Evolutionary conservation across 2,888 invertebrate genomes (phyloP), one percentile per base, ranked within the genome.

Genomic region (Pemphredon lugubris): DNA sequence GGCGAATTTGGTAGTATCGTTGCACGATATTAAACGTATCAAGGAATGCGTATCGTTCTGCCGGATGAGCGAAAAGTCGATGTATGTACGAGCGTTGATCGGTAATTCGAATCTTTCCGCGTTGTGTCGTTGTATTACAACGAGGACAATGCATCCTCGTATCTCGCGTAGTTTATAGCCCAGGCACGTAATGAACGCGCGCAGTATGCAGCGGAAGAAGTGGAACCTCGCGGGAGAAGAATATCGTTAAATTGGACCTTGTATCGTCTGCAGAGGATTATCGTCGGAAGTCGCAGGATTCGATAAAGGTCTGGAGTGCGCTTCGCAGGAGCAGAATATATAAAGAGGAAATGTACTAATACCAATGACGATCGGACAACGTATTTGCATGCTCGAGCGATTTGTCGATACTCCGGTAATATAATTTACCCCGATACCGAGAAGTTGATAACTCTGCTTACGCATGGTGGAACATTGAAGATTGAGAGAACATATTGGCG

Each of bases 101-200:
- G 69, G 78, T 78, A 67, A 74, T 68, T 59, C 53, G 9, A 44
- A 47, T 45, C 74, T 37, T 16, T 44, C 23, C 23, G 57, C 20
- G 54, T 60, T 34, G 51, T 60, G 45, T 54, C 40, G 67, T 18
- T 4, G 50, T 45, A 54, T 61, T 55, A 69, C 51, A 30, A 69
- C 48, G 42, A 61, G 51, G 34, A 21, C 55, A 45, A n/a, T n/a
- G n/a, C n/a, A 26, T 44, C 47, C 51, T 55, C 55, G 47, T 42
- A 69, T 70, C 58, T 63, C 54, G 44, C 54, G 61, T 47, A 69
- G 70, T 69, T 69, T 69, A 78, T 69, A n/a, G n/a, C 79, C 65
- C 55, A 55, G 32, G 37, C 45, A 26, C 37, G 61, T 61, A 75
- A 76, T 78, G 74, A 76, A 69, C 66, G 61, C 16, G 37, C 45